Conservation (phyloP, 2,888 invertebrate genomes). For the Pyrrhia umbra region DNA sequence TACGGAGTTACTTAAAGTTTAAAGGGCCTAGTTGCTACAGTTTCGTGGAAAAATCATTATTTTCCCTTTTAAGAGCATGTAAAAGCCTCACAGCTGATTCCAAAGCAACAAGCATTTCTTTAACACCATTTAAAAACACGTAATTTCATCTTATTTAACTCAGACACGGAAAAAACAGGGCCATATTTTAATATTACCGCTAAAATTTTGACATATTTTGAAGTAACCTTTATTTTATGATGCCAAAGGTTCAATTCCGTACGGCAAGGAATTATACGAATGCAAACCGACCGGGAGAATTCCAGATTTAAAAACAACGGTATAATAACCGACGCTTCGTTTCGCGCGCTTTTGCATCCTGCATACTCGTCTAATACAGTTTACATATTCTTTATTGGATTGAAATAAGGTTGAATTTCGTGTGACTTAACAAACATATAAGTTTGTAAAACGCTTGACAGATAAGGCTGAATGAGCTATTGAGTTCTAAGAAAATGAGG, state of each 20-base stretch:
- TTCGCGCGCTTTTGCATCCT: constrained; percentile 62
- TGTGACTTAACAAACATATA: not conserved
- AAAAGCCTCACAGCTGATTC: constrained; percentile 25
- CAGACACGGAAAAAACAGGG: constrained; percentile 18
- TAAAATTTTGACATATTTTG: constrained; percentile 12
- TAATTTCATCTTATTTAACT: constrained; percentile 46
- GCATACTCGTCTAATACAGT: constrained; percentile 28
- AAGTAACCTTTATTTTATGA: not conserved
- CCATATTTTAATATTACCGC: constrained; percentile 39
- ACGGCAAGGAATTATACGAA: constrained; percentile 29
- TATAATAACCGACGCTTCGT: constrained; percentile 61
- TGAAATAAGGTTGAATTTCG: constrained; percentile 24
- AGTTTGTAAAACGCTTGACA: constrained; percentile 38
- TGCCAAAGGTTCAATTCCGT: constrained; percentile 22
- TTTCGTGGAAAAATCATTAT: not conserved
- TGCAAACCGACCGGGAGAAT: constrained; percentile 68
- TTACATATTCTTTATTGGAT: not conserved
- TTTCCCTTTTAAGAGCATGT: not conserved
- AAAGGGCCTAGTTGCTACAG: not conserved
- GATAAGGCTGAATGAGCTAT: constrained; percentile 61
- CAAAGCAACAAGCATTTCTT: not conserved
- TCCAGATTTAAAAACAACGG: constrained; percentile 80
- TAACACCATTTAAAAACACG: constrained; percentile 29
- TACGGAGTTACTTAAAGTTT: constrained; percentile 1
- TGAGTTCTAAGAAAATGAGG: constrained; percentile 54